Conservation (phyloP, 2,888 invertebrate genomes). For the Psylliodes chrysocephalus region DNA sequence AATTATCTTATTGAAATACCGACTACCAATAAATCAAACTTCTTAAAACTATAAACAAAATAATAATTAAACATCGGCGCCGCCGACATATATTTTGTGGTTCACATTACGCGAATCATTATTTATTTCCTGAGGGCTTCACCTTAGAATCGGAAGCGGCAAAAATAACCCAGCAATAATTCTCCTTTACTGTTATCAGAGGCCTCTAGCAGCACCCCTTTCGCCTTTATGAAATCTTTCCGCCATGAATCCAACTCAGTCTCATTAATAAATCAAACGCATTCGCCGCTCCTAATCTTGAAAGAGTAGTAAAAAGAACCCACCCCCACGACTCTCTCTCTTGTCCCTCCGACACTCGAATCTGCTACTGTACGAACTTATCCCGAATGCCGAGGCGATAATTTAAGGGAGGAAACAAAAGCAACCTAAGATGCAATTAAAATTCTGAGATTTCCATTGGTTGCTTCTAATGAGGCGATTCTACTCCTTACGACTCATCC, state of each 20-base stretch:
- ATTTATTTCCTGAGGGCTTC: too few relatives aligned
- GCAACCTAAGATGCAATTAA: slow-evolving; percentile 66
- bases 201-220: slow-evolving; percentile 1
- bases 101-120: too few relatives aligned
- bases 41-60: too few relatives aligned
- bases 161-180: too few relatives aligned
- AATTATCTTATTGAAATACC: too few relatives aligned
- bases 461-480: slow-evolving; percentile 47
- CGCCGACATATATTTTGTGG: too few relatives aligned
- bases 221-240: slow-evolving; percentile 11
- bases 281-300: slow-evolving; percentile 13
- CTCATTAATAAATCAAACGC: slow-evolving; percentile 30
- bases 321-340: slow-evolving; percentile 31
- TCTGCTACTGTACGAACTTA: slow-evolving; percentile 44
- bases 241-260: slow-evolving; percentile 9
- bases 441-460: slow-evolving; percentile 65
- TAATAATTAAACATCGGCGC: too few relatives aligned
- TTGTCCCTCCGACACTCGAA: slow-evolving; percentile 37
- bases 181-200: too few relatives aligned
- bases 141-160: too few relatives aligned
- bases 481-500: slow-evolving; percentile 50
- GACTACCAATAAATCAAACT: too few relatives aligned
- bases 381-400: slow-evolving; percentile 52
- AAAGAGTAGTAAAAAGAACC: slow-evolving; percentile 34
- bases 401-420: slow-evolving; percentile 64